Evolutionary conservation across 2,797 vertebrate genomes (phyloP), one percentile per base, ranked within the genome.

Genomic region (Coregonus ussuriensis): DNA sequence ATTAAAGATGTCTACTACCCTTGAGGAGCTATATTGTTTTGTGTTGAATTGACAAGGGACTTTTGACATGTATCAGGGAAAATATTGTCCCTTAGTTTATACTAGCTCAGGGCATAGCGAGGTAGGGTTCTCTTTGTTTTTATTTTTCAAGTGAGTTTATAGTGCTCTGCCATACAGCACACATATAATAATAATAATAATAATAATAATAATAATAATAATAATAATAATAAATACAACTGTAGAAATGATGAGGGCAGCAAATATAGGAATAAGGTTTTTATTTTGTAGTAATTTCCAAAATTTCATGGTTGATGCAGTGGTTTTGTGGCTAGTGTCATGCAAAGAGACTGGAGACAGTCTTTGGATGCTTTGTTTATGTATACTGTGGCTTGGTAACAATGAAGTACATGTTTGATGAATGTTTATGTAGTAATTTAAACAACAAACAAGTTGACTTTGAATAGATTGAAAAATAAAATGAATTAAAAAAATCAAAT

Each of bases 401-500:
- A 85, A 90, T 92, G 90, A 85, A 91, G 91, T 94, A 92, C 89
- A 93, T 92, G 91, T 92, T 47, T 93, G 90, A 91, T 87, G 87
- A 91, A 93, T 93, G 91, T 93, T 89, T 86, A 90, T 92, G 77
- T 92, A 93, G 91, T 91, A 89, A 90, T 91, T 91, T 86, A 89
- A 91, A 91, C 81, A 82, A 90, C 82, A 85, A 86, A 90, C 71
- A 83, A 90, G 87, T 88, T 93, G 88, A 91, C 71, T 82, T 90
- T 89, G 76, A 90, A 92, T 91, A 87, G 87, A 91, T 93, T 90
- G 91, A 63, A 88, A 91, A 94, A 94, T 93, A 72, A 93, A 94
- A 74, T 0, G 83, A 87, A 87, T 89, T 79, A 13, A 77, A 77
- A 77, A 89, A 91, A 86, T 87, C 75, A n/a, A 47, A 56, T 0